Base-by-base conservation (phyloP, 1,140 invertebrate species). In the Drosophila fuyamai region DNA sequence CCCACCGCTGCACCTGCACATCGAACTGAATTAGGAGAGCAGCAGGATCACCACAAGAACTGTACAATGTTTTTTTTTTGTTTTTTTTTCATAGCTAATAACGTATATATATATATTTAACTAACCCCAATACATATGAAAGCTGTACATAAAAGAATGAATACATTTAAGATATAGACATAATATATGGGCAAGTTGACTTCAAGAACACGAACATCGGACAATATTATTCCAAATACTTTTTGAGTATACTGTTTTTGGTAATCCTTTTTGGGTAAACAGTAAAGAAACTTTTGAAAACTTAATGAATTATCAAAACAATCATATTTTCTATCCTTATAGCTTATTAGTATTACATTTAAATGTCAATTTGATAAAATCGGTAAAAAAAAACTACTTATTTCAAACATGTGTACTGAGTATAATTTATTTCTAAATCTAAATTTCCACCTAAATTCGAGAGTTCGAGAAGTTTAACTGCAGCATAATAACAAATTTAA, bases 1-100 rank as follows among this genome's bases (percentile, higher is more conserved):
- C 48, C 78, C 80, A 46, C 79, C 75, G 60, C 68, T 68, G 60
- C 65, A 68, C 61, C 46, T 88, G 58, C 88, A 88, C 71, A 91
- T 91, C 66, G 48, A 67, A 67, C 62, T 70, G 62, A 70, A 40
- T 16, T 67, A 68, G 66, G 47, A 32, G 47, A 32, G 14, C 35
- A 55, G 38, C 62, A 70, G 48, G 29, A 58, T 65, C 35, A 41
- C 43, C 41, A 35, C 27, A 47, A 59, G 71, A 58, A 62, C 57
- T 79, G 53, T 66, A 79, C 38, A 59, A 43, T 59, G 50, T 44
- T 46, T 63, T 76, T 60, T 51, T 44, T 40, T 47, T 48, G 5
- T 16, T 51, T 27, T 50, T 60, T 76, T 76, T 81, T 61, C 46
- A 36, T 65, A 56, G 65, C n/a, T n/a, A 50, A 71, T 55, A 66